Evolutionary conservation across 2,888 invertebrate genomes (phyloP), one percentile per base, ranked within the genome.

Genomic region (Asteroscopus sphinx): DNA sequence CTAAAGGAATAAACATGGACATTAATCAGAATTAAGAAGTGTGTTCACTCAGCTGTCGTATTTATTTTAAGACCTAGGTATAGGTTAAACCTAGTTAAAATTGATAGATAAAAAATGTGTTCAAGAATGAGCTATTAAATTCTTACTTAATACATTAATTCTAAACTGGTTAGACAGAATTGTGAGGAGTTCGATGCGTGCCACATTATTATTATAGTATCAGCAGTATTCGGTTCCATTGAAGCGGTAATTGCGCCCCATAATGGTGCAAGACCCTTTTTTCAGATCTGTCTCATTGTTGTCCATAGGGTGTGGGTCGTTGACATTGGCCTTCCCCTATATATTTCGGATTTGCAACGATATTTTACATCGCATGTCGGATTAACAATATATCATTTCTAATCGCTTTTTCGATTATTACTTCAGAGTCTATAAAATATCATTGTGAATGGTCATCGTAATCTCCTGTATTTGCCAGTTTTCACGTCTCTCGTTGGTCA

Each of bases 261-360:
- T 90, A 90, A 91, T 90, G 88, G 86, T 79, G 81, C 74, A 88
- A 83, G 88, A 85, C 91, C 93, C 92, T 86, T 88, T 92, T 90
- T 93, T 73, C 84, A 72, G 79, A 83, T 86, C 81, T 83, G 80
- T 86, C 83, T 83, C 84, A 89, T 92, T 93, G 90, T 91, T 91
- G 88, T 82, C 82, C 82, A 87, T 87, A 87, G 90, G 90, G 89
- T 86, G 87, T 84, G 76, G 93, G 93, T 94, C 93, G 83, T 91
- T 94, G 93, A 93, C 93, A 92, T 91, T 90, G 88, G 89, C 88
- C 85, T 87, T 90, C 90, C 92, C 73, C 91, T 82, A 87, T 82
- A 81, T 85, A 77, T 82, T 88, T 83, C 77, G 80, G 83, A 90
- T 91, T 91, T 86, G 91, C 87, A 83, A 83, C 83, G 81, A 87